phyloP scores from a whole-genome alignment of 1,140 invertebrate species.

The Diachasma alloeum region DNA sequence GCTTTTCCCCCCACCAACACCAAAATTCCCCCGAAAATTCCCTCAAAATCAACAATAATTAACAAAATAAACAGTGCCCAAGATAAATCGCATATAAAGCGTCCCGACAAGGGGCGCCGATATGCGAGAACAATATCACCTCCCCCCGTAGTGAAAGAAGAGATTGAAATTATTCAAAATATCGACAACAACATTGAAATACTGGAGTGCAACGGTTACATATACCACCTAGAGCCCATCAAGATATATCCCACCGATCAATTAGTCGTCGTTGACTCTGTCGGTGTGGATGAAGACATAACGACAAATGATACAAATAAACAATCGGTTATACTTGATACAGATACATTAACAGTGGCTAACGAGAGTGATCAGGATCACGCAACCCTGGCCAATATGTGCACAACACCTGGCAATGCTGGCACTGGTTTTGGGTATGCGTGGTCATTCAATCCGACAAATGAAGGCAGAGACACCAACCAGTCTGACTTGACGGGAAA shows the following conservation, averaged over 20 bases:
- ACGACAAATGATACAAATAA: conserved; percentile 53
- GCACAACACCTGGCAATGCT: conserved; percentile 61
- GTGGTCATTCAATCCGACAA: conserved; percentile 60
- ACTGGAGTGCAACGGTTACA: conserved; percentile 64
- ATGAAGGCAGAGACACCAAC: conserved; percentile 54
- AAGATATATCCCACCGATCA: conserved; percentile 64
- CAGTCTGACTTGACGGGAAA: conserved; percentile 58
- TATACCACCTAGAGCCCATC: conserved; percentile 57
- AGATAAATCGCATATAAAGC: conserved; percentile 16
- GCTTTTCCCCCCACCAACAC: background rate
- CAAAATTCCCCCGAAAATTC: background rate
- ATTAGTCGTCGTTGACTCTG: conserved; percentile 61
- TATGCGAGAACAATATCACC: conserved; percentile 44
- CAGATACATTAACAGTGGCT: conserved; percentile 16
- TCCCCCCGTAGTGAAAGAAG: conserved; percentile 20
- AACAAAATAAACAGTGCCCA: conserved; percentile 19
- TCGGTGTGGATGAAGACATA: conserved; percentile 57
- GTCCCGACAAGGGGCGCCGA: conserved; percentile 38
- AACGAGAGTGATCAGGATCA: conserved; percentile 41
- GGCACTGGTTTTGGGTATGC: conserved; percentile 61
- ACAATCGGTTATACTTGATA: conserved; percentile 14
- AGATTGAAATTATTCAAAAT: conserved; percentile 1
- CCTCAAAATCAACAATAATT: background rate
- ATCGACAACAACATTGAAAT: conserved; percentile 41
- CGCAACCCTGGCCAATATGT: conserved; percentile 60